Evolutionary conservation across 2,797 vertebrate species (phyloP), one percentile per base, ranked within the genome.

Genomic region (Argentina silus): DNA sequence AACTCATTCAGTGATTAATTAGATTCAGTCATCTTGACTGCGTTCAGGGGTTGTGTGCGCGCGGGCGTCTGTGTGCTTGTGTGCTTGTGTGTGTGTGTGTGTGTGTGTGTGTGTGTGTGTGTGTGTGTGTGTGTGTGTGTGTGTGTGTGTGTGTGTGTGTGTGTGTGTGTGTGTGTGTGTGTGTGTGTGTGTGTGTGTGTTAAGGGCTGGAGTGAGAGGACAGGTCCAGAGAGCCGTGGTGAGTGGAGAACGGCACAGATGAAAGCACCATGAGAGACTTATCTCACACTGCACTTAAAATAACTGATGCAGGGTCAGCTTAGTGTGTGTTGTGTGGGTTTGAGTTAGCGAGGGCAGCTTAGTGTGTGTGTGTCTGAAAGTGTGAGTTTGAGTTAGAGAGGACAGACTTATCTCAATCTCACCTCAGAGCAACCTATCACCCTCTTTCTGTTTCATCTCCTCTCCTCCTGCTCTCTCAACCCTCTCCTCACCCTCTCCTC

Each of bases 281-380:
- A 86, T 84, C 85, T 75, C 42, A 44, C 60, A 15, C 55, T 14
- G 1, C 83, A 81, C 89, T 89, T 90, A 83, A 91, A 89, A 91
- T 91, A 89, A 78, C 87, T 86, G 7, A n/a, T 10, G 15, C 27
- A 3, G 14, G 27, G 43, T 69, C 67, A 59, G 67, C 47, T n/a
- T 27, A n/a, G 61, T 42, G 42, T 69, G 61, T 19, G 47, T 80
- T 19, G 47, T 80, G 72, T 67, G 63, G 43, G 51, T 56, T 27
- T 69, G 67, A 36, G 27, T 36, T 36, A 50, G 48, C 48, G 2
- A 4, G 36, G 23, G 27, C 21, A 7, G 64, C 27, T 27, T 27
- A n/a, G 19, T 60, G 42, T n/a, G 44, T 27, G 43, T 70, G 56
- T 23, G 19, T 23, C 10, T 62, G 57, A 21, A 43, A 47, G 11